phyloP scores from a whole-genome alignment of 2,113 vertebrate species.

The Xenus cinereus region DNA sequence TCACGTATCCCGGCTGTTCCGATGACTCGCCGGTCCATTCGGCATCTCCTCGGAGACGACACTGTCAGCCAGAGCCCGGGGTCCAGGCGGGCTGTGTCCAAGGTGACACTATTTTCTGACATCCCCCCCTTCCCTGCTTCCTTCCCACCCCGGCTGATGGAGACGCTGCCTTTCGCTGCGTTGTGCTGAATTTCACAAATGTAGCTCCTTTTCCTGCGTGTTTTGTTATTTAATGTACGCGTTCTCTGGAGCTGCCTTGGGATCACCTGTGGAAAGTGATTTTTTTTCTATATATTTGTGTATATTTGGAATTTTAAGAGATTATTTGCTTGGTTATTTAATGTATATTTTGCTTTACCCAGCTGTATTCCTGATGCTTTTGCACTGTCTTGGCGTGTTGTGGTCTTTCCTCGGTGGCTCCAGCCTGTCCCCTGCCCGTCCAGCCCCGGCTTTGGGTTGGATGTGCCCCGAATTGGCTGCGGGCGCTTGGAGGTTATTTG shows the following conservation, averaged over 20 bases:
- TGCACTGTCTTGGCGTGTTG: rapidly evolving
- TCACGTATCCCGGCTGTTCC: neutral
- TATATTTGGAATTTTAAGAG: neutral
- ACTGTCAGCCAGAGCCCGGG: constrained; percentile 43
- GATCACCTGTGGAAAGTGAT: neutral
- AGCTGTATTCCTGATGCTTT: neutral
- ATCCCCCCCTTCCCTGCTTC: neutral
- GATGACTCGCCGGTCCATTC: constrained; percentile 34
- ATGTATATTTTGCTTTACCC: neutral
- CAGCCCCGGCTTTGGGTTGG: rapidly evolving
- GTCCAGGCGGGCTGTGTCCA: constrained; percentile 79
- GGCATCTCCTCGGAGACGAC: neutral
- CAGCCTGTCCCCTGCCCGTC: neutral
- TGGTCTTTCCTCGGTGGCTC: neutral
- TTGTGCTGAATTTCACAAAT: neutral
- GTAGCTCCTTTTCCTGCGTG: neutral
- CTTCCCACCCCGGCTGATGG: neutral
- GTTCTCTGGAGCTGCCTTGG: neutral
- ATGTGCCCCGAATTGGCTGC: rapidly evolving
- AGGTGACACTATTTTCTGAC: constrained; percentile 72
- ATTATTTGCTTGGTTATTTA: neutral
- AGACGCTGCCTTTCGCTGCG: neutral
- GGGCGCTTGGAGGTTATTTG: neutral
- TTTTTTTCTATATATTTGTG: neutral
- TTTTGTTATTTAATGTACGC: neutral